Base-by-base conservation (phyloP, 2,113 vertebrate genomes). In the Lasiurus borealis region DNA sequence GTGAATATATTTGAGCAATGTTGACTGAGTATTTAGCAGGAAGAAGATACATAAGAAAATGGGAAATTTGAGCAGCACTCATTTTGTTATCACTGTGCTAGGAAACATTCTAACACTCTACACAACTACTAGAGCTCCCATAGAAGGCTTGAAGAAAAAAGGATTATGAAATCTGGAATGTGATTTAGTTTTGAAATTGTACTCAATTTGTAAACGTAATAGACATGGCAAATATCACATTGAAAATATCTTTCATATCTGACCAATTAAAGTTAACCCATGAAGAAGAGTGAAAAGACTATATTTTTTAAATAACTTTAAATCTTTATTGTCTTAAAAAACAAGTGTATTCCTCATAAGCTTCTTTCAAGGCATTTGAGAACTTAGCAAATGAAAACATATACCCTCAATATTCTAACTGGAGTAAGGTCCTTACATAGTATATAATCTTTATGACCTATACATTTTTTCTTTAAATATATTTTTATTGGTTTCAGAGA, bases 181-280 rank as follows among this genome's bases (percentile, higher is more conserved):
- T 52, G 12, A 88, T 95, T 97, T 87, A 83, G 34, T 97, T 98
- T 95, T 94, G 93, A 92, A 96, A 97, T 85, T 96, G 90, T 93
- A 95, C 64, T 92, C 81, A 95, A 92, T 98, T 98, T 95, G 69
- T 72, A 96, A 85, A 85, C 91, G 95, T 78, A 90, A 18, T 83
- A 96, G 95, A 3, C 5, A 16, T 21, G 46, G 4, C 1, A 25
- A 88, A 77, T 95, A 48, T 66, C 23, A 50, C 18, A 31, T 46
- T 97, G 80, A 95, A 96, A 96, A 95, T 96, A 96, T 95, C 44
- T 95, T 91, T 96, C 19, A 75, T 54, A 68, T 87, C 50, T 94
- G 54, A 76, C 62, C 15, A 90, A 15, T 72, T 29, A 84, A 75
- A 0, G 8, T 25, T 69, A 66, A 19, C 75, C 3, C 68, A 96